phyloP scores from a whole-genome alignment of 2,797 vertebrate genomes.

The Euthynnus affinis region DNA sequence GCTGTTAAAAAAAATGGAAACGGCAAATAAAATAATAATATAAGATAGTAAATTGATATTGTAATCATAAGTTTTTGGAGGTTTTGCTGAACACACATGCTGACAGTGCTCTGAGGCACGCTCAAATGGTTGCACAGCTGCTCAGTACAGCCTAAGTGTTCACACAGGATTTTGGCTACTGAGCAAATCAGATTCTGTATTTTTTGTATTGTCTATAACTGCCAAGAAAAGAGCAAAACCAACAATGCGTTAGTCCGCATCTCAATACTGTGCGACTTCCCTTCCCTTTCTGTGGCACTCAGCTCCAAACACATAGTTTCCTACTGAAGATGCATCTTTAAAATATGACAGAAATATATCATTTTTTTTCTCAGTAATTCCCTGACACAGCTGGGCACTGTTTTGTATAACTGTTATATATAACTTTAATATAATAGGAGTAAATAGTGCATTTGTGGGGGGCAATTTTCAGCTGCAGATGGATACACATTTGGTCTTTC shows the following conservation, averaged over 20 bases:
- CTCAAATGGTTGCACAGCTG: slow-evolving; percentile 45
- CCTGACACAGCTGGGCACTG: background rate
- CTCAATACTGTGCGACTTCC: background rate
- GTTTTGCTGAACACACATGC: slow-evolving; percentile 35
- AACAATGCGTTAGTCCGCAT: background rate
- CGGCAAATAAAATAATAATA: slow-evolving; percentile 39
- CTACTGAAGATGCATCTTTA: too few relatives aligned
- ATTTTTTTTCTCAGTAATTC: background rate
- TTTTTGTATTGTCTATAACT: slow-evolving; percentile 5
- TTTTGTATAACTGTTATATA: background rate
- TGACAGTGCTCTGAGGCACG: slow-evolving; percentile 6
- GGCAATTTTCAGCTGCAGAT: background rate
- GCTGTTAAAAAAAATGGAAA: slow-evolving; percentile 32
- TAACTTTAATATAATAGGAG: background rate
- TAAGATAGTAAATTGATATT: slow-evolving; percentile 37
- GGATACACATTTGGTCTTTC: background rate
- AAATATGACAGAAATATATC: too few relatives aligned
- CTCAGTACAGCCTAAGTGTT: slow-evolving; percentile 7
- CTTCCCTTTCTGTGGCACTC: background rate
- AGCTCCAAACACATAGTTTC: background rate
- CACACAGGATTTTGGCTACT: slow-evolving; percentile 21
- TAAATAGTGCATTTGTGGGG: background rate
- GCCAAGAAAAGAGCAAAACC: background rate
- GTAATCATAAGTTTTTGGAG: slow-evolving; percentile 31
- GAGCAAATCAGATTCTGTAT: slow-evolving; percentile 2